Evolutionary conservation across 2,888 invertebrate species (phyloP).

Genomic region (Pedicia rivosa): DNA sequence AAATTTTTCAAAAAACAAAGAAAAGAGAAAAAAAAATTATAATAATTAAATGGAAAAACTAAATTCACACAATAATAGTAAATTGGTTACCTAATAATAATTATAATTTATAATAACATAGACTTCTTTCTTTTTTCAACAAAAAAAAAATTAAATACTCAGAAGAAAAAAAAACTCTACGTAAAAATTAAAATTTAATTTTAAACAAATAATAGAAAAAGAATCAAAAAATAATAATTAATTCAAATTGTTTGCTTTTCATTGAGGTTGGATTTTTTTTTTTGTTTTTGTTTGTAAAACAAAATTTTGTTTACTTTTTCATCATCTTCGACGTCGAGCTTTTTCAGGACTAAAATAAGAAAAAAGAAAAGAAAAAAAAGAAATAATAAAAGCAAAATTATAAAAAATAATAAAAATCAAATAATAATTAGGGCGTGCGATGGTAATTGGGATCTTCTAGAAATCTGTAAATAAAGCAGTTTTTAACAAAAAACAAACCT

Average conservation of each 20-base stretch:
- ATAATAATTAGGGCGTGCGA: neutral
- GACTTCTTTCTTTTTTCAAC: too few species aligned
- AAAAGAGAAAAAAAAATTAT: too few species aligned
- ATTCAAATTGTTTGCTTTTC: too few species aligned
- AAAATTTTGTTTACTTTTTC: conserved; percentile 14
- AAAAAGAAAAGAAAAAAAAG: conserved; percentile 16
- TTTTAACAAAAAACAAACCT: too few species aligned
- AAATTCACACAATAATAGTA: too few species aligned
- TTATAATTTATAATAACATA: too few species aligned
- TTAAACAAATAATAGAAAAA: conserved; percentile 9
- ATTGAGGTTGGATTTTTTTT: conserved; percentile 7
- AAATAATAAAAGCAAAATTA: conserved; percentile 12
- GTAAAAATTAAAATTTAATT: conserved; percentile 8
- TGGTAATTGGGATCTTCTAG: conserved; percentile 1
- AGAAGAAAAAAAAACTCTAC: conserved; percentile 12
- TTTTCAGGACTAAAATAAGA: conserved; percentile 13
- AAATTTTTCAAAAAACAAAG: too few species aligned
- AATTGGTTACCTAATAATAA: too few species aligned
- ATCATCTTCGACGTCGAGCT: conserved; percentile 4
- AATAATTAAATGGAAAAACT: too few species aligned
- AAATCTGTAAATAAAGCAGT: conserved; percentile 3
- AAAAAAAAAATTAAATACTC: conserved; percentile 17
- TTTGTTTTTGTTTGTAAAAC: conserved; percentile 10
- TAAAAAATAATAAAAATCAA: conserved; percentile 11
- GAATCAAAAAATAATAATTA: conserved; percentile 4